Conservation (phyloP, 2,888 invertebrate species). For the Pristionchus exspectatus region DNA sequence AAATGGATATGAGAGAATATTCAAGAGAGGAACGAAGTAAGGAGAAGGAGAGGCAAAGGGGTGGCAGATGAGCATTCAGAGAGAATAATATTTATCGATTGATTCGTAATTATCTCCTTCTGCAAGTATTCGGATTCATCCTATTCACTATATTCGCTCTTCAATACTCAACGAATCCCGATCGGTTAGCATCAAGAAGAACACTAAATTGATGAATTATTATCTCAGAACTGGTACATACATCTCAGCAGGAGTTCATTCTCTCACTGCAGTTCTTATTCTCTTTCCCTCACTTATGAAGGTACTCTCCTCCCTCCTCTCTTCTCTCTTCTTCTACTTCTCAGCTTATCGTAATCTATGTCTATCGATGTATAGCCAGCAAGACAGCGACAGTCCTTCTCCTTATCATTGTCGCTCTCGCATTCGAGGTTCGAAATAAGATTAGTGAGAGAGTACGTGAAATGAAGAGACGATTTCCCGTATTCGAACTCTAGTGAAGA, state of each 20-base stretch:
- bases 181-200: background rate
- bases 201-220: background rate
- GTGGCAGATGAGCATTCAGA: background rate
- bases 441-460: background rate
- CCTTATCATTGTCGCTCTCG: conserved; percentile 33
- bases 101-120: conserved; percentile 44
- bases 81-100: conserved; percentile 51
- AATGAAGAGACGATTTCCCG: background rate
- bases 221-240: conserved; percentile 7
- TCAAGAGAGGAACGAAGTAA: conserved; percentile 48
- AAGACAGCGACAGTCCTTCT: conserved; percentile 45
- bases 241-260: conserved; percentile 27
- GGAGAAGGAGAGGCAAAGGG: background rate
- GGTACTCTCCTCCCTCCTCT: background rate
- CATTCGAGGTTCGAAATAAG: conserved; percentile 55
- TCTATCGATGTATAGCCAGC: conserved; percentile 45
- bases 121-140: conserved; percentile 50
- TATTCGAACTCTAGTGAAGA: too few species aligned
- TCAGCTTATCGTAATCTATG: conserved; percentile 52
- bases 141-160: conserved; percentile 37
- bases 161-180: conserved; percentile 45
- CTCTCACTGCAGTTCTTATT: conserved; percentile 19
- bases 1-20: conserved; percentile 45
- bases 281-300: conserved; percentile 49
- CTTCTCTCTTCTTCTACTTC: background rate